Base-by-base conservation (phyloP, 2,888 invertebrate species). In the Brachylomia viminalis region DNA sequence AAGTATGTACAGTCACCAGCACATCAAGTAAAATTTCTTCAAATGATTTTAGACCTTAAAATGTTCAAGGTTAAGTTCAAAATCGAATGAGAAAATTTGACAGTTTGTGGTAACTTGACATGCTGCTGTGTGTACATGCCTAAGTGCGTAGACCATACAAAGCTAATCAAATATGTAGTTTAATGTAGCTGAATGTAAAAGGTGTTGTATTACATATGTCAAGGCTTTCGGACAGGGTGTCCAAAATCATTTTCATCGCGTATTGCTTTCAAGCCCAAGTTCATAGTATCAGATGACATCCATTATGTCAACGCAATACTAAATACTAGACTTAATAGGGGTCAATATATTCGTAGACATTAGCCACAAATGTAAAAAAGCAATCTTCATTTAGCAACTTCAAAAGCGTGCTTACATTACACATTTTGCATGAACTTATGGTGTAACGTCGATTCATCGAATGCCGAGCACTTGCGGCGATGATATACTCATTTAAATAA, bases 401-500 rank as follows among this genome's bases (percentile, higher is more conserved):
- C 65, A 58, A 52, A 59, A 38, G 15, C 23, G 11, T 49, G 52
- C 73, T 67, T 54, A 70, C 20, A 47, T 69, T 65, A 56, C 47
- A 62, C 33, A 42, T 61, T 84, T 86, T 71, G 67, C 74, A 78
- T 84, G 59, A 67, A 71, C 13, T 49, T 62, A 61, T 62, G 73
- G 80, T 75, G 33, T 52, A 23, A 65, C 47, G 47, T 72, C 58
- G 71, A 77, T 86, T 56, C 74, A 73, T 61, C 45, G 68, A 77
- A 81, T 81, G 8, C 79, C 61, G 10, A 64, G 49, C 66, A 64
- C 75, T 77, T 49, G 27, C 71, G 10, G 42, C 75, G 73, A 74
- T 79, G 77, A 70, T 66, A 65, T 70, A 61, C 56, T 77, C 30
- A 74, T 87, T 87, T 84, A 79, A 87, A 82, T 87, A 84, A 68